Evolutionary conservation across 2,888 invertebrate genomes (phyloP).

Genomic region (Diaprepes abbreviatus): DNA sequence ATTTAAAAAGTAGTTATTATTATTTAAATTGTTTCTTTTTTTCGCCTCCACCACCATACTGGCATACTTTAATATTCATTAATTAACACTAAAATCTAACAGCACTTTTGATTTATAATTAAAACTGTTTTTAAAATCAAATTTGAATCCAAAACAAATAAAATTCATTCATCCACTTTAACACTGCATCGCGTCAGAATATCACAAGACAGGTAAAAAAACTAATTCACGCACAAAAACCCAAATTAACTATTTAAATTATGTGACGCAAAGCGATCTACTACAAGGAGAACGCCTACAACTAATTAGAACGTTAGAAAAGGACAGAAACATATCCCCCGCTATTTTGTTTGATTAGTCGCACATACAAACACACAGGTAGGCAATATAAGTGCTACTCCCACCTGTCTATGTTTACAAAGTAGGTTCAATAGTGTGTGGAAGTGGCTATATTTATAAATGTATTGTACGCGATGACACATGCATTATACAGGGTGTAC

Average conservation of each 20-base stretch:
- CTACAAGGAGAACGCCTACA: conserved; percentile 10
- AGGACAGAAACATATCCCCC: conserved; percentile 24
- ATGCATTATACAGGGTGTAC: conserved; percentile 36
- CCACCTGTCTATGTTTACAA: conserved; percentile 50
- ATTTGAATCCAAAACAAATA: neutral
- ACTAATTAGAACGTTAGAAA: conserved; percentile 11
- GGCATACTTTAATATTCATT: conserved; percentile 6
- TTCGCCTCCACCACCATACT: conserved; percentile 35
- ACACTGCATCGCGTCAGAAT: neutral
- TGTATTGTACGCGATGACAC: conserved; percentile 41
- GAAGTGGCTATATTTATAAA: conserved; percentile 33
- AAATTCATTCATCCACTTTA: neutral
- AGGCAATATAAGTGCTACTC: conserved; percentile 40
- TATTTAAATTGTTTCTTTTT: conserved; percentile 29
- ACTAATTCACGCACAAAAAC: conserved; percentile 36
- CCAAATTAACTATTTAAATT: conserved; percentile 39
- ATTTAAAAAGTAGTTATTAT: conserved; percentile 51
- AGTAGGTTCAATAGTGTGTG: conserved; percentile 48
- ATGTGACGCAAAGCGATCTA: conserved; percentile 12
- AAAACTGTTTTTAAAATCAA: too few relatives aligned
- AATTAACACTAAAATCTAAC: neutral
- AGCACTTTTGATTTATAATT: neutral
- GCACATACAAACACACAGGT: conserved; percentile 47
- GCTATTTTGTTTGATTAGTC: conserved; percentile 41
- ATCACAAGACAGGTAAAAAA: conserved; percentile 22